A percentile compares a stretch with the other conserved stretches of the same genome.
These are phyloP conservation scores for Monomorium pharaonis DNA, from an alignment of 1,140 invertebrate species.

Conservation along the genomic window DNA sequence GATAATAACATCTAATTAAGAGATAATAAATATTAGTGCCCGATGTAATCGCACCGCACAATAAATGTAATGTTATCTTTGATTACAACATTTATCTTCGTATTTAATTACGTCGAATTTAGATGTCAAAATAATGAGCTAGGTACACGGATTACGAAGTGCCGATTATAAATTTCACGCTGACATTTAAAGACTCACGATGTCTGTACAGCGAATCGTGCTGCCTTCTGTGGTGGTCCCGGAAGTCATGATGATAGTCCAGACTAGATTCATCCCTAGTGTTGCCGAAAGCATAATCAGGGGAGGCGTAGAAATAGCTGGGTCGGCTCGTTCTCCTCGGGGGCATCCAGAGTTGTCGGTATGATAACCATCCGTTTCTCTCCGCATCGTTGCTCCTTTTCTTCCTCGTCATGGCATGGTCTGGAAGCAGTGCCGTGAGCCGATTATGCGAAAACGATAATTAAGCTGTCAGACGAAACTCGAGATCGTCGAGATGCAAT, in stretches of 20 bases:
- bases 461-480: slow-evolving; percentile 40
- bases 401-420: slow-evolving; percentile 62
- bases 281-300: slow-evolving; percentile 33
- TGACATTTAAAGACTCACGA: slow-evolving; percentile 40
- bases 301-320: slow-evolving; percentile 35
- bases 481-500: slow-evolving; percentile 8
- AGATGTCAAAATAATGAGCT: background rate
- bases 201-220: background rate
- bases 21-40: background rate
- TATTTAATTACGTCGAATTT: background rate
- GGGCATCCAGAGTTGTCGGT: background rate
- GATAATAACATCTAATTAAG: background rate
- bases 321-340: background rate
- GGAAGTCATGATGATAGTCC: slow-evolving; percentile 17
- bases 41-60: background rate
- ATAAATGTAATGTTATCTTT: background rate
- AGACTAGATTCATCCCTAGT: background rate
- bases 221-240: background rate
- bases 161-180: background rate
- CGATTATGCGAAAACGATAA: slow-evolving; percentile 35
- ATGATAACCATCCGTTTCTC: background rate
- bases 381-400: slow-evolving; percentile 33
- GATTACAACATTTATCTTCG: background rate
- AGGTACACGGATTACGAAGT: background rate
- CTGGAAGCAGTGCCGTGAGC: slow-evolving; percentile 2